Conservation (phyloP, 1,140 invertebrate genomes). For the Sarcophaga peregrina region DNA sequence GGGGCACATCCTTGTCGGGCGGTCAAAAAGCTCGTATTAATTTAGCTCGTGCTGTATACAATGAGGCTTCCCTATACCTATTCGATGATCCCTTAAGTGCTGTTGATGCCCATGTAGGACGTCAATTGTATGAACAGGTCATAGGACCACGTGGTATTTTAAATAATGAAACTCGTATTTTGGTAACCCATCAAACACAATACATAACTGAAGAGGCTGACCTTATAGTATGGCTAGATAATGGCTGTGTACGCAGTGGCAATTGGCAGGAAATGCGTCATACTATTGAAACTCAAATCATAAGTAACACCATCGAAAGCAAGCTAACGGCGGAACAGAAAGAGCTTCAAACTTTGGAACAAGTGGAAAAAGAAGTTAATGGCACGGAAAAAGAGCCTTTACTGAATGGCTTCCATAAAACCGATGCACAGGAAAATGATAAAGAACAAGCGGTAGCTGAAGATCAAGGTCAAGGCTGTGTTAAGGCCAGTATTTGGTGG, state of each 20-base stretch:
- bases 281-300: background rate
- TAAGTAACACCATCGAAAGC: background rate
- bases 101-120: constrained; percentile 82
- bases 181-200: constrained; percentile 88
- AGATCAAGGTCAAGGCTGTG: constrained; percentile 15
- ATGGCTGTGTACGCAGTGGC: constrained; percentile 72
- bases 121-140: constrained; percentile 75
- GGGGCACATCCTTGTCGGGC: constrained; percentile 78
- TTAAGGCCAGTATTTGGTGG: constrained; percentile 29
- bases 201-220: constrained; percentile 80
- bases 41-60: constrained; percentile 68
- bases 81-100: constrained; percentile 86
- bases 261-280: constrained; percentile 69
- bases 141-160: constrained; percentile 71
- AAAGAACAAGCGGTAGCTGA: constrained; percentile 17
- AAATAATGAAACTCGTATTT: constrained; percentile 73
- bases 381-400: background rate
- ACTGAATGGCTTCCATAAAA: constrained; percentile 11
- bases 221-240: constrained; percentile 81
- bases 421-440: background rate
- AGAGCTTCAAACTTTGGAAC: constrained; percentile 52
- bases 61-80: constrained; percentile 76
- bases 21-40: constrained; percentile 86
- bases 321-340: background rate
- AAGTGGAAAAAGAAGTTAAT: constrained; percentile 54